These are phyloP conservation scores for Papilio elwesi DNA, from an alignment of 2,888 invertebrate genomes.

Conservation along the genomic window DNA sequence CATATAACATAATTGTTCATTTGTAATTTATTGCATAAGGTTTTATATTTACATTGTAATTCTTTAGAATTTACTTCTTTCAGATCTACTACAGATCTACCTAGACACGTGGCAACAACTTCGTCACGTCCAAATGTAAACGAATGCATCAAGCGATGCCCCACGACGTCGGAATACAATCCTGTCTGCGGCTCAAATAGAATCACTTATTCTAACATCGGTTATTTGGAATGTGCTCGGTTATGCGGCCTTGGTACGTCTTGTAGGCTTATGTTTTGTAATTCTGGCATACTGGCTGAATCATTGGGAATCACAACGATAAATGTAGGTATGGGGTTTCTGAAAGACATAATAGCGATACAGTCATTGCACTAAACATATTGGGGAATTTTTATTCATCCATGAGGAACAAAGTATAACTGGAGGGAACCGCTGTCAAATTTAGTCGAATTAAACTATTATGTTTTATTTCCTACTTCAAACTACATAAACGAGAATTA, in stretches of 20 bases:
- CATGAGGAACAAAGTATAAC: too few relatives aligned
- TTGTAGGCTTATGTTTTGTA: neutral
- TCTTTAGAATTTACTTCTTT: neutral
- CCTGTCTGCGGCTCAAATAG: conserved; percentile 67
- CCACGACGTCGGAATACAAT: conserved; percentile 60
- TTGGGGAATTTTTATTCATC: too few relatives aligned
- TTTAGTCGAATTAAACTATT: too few relatives aligned
- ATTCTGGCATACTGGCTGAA: neutral
- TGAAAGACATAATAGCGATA: too few relatives aligned
- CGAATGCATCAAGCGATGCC: conserved; percentile 47
- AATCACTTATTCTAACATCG: conserved; percentile 60
- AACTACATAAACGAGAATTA: too few relatives aligned
- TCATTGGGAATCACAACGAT: too few relatives aligned
- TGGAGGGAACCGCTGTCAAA: too few relatives aligned
- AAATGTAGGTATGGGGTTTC: too few relatives aligned
- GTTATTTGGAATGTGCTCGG: conserved; percentile 60
- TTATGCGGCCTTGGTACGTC: conserved; percentile 62
- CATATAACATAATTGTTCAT: too few relatives aligned
- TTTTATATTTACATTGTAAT: neutral
- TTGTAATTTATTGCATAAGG: too few relatives aligned
- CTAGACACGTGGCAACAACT: conserved; percentile 14
- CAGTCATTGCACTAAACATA: too few relatives aligned
- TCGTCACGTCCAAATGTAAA: neutral
- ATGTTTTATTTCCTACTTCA: too few relatives aligned
- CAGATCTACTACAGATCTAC: conserved; percentile 12